Percentiles rank a stretch among this genome's conserved stretches.
Conservation (phyloP, 2,113 vertebrate species). For the Drymodes brunneopygia region DNA sequence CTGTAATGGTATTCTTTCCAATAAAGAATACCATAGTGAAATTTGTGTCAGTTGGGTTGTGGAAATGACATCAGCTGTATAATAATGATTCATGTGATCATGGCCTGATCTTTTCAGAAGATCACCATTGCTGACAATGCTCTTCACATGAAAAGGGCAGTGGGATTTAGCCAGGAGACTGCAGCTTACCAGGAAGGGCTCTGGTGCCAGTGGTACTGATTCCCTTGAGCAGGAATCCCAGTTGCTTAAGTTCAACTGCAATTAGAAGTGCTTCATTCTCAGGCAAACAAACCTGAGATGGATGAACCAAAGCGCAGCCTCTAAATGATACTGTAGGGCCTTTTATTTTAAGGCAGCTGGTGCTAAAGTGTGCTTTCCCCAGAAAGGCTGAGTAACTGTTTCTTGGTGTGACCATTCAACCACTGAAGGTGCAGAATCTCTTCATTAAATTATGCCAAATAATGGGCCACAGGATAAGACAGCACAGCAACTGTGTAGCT, state of each 20-base stretch:
- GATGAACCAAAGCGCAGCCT: background rate
- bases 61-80: background rate
- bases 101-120: background rate
- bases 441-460: slow-evolving; percentile 19
- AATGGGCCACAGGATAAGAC: background rate
- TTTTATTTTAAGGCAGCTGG: background rate
- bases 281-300: background rate
- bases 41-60: background rate
- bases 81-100: background rate
- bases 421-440: background rate
- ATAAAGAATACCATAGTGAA: background rate
- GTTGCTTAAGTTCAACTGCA: background rate
- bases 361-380: background rate
- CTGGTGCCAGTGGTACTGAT: background rate
- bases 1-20: background rate
- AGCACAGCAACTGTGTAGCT: background rate
- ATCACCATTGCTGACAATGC: background rate
- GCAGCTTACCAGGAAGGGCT: background rate
- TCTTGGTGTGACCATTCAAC: background rate
- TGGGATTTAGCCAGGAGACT: background rate
- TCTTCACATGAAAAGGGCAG: background rate
- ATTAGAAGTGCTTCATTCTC: background rate
- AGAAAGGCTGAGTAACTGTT: background rate
- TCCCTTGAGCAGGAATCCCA: background rate
- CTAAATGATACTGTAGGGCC: background rate